These are phyloP conservation scores for Pegoplata infirma DNA, from an alignment of 2,888 invertebrate genomes.

Conservation along the genomic window DNA sequence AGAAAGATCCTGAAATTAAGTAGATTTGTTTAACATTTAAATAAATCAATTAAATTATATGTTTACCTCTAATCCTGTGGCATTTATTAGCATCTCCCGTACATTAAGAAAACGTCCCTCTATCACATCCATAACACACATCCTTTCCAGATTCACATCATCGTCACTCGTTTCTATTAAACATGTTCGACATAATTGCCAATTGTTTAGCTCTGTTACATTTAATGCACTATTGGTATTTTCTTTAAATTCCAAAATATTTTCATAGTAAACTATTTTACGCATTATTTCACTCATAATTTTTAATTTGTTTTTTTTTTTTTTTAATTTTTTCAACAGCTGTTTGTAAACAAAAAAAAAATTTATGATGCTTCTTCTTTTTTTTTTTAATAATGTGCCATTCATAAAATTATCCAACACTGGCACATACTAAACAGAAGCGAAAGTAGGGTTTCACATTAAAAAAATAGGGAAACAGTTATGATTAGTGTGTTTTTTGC, in stretches of 20 bases:
- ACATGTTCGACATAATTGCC: conserved; percentile 62
- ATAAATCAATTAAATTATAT: background rate
- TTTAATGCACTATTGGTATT: conserved; percentile 43
- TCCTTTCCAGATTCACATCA: conserved; percentile 35
- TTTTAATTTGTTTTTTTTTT: no score
- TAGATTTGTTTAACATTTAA: background rate
- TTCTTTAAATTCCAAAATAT: conserved; percentile 62
- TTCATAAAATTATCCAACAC: no score
- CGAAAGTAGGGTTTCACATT: no score
- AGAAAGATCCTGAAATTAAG: no score
- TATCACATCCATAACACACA: conserved; percentile 49
- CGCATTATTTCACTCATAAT: conserved; percentile 56
- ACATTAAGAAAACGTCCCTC: conserved; percentile 45
- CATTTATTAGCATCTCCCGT: conserved; percentile 49
- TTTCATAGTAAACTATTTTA: conserved; percentile 64
- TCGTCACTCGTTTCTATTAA: conserved; percentile 26
- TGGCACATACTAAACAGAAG: no score
- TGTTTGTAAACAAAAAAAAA: no score
- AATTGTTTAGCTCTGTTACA: conserved; percentile 53
- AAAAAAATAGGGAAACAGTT: no score
- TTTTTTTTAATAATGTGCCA: no score
- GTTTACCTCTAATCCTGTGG: conserved; percentile 41
- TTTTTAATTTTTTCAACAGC: no score
- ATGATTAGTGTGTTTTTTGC: no score
- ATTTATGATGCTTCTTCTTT: no score